phyloP scores from a whole-genome alignment of 1,140 invertebrate species.

The Ridgeia piscesae region DNA sequence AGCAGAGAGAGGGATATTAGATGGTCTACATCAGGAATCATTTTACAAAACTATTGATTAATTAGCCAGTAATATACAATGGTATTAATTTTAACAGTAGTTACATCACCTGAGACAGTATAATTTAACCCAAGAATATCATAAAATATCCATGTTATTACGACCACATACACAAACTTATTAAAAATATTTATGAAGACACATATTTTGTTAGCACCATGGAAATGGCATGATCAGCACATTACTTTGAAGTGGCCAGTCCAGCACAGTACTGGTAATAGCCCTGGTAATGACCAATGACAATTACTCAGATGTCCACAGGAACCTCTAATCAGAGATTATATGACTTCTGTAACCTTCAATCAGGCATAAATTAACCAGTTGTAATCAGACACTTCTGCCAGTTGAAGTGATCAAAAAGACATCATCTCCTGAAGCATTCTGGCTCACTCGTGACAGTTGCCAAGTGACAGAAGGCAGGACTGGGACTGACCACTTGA shows the following conservation, averaged over 20 bases:
- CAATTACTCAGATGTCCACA: not conserved
- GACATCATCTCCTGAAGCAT: not conserved
- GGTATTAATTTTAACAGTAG: not conserved
- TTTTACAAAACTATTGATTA: not conserved
- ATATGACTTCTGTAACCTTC: not conserved
- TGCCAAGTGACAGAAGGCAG: not conserved
- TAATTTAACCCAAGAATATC: not conserved
- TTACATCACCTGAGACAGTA: not conserved
- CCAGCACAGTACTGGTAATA: not conserved
- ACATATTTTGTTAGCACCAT: not conserved
- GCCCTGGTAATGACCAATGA: not conserved
- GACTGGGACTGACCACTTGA: not conserved
- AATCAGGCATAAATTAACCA: not conserved
- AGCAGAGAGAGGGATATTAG: too few species aligned
- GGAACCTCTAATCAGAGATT: not conserved
- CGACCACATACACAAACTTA: too few species aligned
- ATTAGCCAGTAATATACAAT: not conserved
- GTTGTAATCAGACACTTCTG: not conserved
- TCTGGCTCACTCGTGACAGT: not conserved
- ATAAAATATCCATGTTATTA: not conserved
- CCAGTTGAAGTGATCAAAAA: not conserved
- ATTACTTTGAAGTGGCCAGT: not conserved
- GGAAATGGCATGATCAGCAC: not conserved
- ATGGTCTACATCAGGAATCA: too few species aligned
- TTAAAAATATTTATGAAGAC: not conserved